Evolutionary conservation across 1,140 invertebrate species (phyloP).

Genomic region (Pseudomyrmex pallidus): DNA sequence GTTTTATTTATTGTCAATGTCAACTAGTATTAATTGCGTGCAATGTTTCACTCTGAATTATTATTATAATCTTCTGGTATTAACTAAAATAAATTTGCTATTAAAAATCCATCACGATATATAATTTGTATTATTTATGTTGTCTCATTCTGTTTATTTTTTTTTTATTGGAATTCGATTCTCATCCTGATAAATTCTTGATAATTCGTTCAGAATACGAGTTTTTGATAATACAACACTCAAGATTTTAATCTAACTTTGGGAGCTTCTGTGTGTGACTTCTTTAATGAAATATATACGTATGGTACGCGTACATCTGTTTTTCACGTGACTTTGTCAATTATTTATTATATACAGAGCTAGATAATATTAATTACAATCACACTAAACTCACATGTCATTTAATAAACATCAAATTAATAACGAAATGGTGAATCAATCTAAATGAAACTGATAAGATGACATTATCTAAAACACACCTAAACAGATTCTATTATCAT

Average conservation of each 20-base stretch:
- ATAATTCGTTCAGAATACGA: not conserved
- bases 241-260: too few species aligned
- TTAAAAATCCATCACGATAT: not conserved
- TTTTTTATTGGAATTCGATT: not conserved
- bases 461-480: not conserved
- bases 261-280: too few species aligned
- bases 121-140: not conserved
- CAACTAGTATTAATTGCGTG: slow-evolving; percentile 19
- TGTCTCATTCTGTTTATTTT: not conserved
- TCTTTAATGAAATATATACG: too few species aligned
- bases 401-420: too few species aligned
- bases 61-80: slow-evolving; percentile 28
- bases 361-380: too few species aligned
- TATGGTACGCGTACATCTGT: too few species aligned
- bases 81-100: slow-evolving; percentile 43
- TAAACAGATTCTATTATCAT: too few species aligned
- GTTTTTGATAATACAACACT: too few species aligned
- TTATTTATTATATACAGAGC: too few species aligned
- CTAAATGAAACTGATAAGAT: not conserved
- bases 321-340: too few species aligned
- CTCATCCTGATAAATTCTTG: not conserved
- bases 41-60: slow-evolving; percentile 28
- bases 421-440: too few species aligned
- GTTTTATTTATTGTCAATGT: slow-evolving; percentile 40
- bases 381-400: too few species aligned